phyloP scores from a whole-genome alignment of 1,140 invertebrate genomes.

The Triops longicaudatus region DNA sequence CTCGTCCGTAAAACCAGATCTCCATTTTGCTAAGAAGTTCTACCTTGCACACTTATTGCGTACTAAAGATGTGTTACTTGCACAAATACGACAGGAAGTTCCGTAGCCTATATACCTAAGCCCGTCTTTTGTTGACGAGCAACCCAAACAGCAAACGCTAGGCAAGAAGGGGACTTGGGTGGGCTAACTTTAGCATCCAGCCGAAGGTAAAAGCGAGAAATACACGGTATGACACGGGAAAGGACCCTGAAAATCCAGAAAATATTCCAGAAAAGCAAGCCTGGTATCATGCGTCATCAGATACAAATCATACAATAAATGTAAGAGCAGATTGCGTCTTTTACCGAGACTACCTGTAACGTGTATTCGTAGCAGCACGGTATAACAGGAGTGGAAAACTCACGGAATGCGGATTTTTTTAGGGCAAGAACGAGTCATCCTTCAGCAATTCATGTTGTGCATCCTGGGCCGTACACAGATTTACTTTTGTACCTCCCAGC shows the following conservation, averaged over 20 bases:
- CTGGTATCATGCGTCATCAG: neutral
- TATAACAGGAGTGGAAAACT: neutral
- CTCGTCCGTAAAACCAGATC: no score
- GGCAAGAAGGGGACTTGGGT: slow-evolving; percentile 12
- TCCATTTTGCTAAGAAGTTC: no score
- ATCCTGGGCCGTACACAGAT: neutral
- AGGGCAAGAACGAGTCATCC: neutral
- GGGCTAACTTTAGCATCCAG: slow-evolving; percentile 14
- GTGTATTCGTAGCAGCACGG: neutral
- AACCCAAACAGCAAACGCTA: neutral
- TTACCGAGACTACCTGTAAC: neutral
- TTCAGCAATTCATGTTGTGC: neutral
- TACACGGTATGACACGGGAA: neutral
- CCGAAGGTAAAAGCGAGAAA: neutral
- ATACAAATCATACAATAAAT: no score
- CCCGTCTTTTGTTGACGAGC: slow-evolving; percentile 7
- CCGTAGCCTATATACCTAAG: neutral
- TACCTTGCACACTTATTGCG: no score
- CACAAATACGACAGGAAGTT: neutral
- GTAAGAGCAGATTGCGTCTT: no score
- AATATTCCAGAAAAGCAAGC: neutral
- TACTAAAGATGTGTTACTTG: neutral
- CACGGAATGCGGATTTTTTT: neutral
- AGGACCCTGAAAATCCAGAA: neutral
- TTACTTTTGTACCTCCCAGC: neutral